Evolutionary conservation across 2,888 invertebrate species (phyloP).

Genomic region (Cistogaster globosa): DNA sequence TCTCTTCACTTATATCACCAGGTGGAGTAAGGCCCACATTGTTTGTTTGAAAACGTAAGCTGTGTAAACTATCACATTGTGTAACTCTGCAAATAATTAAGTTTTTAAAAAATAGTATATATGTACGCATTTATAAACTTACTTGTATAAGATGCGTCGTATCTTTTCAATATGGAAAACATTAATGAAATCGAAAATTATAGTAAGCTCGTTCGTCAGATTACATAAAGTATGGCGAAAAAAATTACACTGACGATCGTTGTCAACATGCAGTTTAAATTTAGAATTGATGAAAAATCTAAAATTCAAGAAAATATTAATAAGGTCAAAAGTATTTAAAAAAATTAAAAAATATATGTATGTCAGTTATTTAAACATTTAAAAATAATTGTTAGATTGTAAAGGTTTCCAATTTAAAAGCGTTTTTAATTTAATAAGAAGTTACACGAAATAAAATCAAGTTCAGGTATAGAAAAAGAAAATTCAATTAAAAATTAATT

Average conservation of each 20-base stretch:
- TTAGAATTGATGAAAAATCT: constrained; percentile 82
- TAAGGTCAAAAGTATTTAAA: constrained; percentile 1
- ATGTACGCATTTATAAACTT: constrained; percentile 56
- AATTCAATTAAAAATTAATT: too few relatives aligned
- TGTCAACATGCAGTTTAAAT: constrained; percentile 80
- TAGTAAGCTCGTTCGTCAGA: constrained; percentile 80
- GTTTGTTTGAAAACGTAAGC: constrained; percentile 81
- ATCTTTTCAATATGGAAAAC: constrained; percentile 82
- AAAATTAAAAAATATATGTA: background rate
- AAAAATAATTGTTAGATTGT: too few relatives aligned
- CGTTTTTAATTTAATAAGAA: too few relatives aligned
- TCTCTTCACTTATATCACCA: constrained; percentile 79
- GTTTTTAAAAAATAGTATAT: background rate
- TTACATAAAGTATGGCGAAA: constrained; percentile 80
- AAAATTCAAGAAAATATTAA: constrained; percentile 67
- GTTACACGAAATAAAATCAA: too few relatives aligned
- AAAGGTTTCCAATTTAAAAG: too few relatives aligned
- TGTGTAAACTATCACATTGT: constrained; percentile 81
- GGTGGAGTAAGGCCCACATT: constrained; percentile 79
- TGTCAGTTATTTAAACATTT: too few relatives aligned
- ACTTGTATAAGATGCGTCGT: constrained; percentile 81
- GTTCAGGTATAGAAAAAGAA: too few relatives aligned
- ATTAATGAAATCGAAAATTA: constrained; percentile 81
- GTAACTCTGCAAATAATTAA: constrained; percentile 76
- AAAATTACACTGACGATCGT: constrained; percentile 81